A percentile compares a stretch with the other conserved stretches of the same genome.
These are phyloP conservation scores for Chelmon rostratus DNA, from an alignment of 2,797 vertebrate species.

Conservation along the genomic window DNA sequence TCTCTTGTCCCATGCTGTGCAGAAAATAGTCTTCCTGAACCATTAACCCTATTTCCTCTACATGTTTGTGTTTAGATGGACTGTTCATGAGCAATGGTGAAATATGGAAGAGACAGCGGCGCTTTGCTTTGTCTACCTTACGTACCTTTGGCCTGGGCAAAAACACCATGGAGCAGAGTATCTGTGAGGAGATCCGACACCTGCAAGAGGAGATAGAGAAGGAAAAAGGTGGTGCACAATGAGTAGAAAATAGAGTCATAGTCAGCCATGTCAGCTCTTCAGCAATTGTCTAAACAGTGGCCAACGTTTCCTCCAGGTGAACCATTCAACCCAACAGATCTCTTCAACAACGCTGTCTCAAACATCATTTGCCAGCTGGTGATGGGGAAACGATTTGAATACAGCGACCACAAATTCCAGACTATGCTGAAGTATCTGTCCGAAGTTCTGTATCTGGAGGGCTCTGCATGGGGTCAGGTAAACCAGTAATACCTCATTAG, in stretches of 20 bases:
- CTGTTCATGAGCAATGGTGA: slow-evolving; percentile 75
- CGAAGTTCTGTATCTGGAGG: slow-evolving; percentile 59
- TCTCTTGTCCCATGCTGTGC: neutral
- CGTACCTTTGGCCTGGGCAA: slow-evolving; percentile 78
- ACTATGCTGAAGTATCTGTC: slow-evolving; percentile 63
- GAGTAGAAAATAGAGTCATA: neutral
- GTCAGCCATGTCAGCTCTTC: neutral
- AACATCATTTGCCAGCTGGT: slow-evolving; percentile 84
- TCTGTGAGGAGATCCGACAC: slow-evolving; percentile 73
- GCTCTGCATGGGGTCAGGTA: slow-evolving; percentile 79
- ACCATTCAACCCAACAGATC: slow-evolving; percentile 62
- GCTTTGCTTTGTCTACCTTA: slow-evolving; percentile 79
- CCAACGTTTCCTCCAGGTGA: slow-evolving; percentile 59
- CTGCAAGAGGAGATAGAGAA: slow-evolving; percentile 74
- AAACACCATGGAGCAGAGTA: slow-evolving; percentile 67
- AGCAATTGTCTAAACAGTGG: neutral
- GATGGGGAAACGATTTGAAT: slow-evolving; percentile 79
- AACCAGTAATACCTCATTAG: slow-evolving; percentile 7
- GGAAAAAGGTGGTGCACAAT: slow-evolving; percentile 65
- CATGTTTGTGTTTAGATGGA: slow-evolving; percentile 57
- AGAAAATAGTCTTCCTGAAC: neutral
- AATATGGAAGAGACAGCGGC: slow-evolving; percentile 75
- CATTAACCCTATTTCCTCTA: neutral
- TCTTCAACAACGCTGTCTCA: slow-evolving; percentile 78
- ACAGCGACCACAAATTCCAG: slow-evolving; percentile 73